Evolutionary conservation across 2,888 invertebrate species (phyloP).

Genomic region (Neelides folsomi): DNA sequence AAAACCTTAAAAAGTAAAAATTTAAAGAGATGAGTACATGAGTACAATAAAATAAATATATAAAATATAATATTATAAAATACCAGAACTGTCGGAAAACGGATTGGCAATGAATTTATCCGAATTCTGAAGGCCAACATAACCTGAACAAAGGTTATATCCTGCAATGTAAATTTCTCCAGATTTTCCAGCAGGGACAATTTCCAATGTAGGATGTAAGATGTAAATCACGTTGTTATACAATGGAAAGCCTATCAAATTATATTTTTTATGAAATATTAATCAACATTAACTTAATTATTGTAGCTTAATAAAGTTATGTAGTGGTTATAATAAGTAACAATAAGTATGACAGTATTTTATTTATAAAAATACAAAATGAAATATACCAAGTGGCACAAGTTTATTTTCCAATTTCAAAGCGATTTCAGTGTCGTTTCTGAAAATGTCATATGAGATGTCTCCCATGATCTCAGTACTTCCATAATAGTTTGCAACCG

Average conservation of each 20-base stretch:
- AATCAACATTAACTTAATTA: constrained; percentile 1
- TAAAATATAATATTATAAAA: background rate
- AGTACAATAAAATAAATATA: too few relatives aligned
- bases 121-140: constrained; percentile 24
- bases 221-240: constrained; percentile 70
- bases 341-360: background rate
- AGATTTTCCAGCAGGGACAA: constrained; percentile 52
- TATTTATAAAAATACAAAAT: background rate
- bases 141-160: constrained; percentile 26
- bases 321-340: constrained; percentile 9
- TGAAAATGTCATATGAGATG: constrained; percentile 63
- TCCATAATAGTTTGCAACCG: constrained; percentile 76
- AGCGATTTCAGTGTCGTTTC: constrained; percentile 39
- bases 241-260: constrained; percentile 60
- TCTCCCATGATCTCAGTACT: constrained; percentile 87
- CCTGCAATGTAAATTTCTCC: constrained; percentile 33
- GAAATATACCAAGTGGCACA: constrained; percentile 61
- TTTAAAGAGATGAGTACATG: too few relatives aligned
- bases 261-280: background rate
- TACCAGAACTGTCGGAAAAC: constrained; percentile 13
- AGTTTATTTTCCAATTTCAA: constrained; percentile 47
- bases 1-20: constrained; percentile 12
- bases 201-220: constrained; percentile 53
- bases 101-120: constrained; percentile 32
- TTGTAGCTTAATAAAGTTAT: background rate